Conservation (phyloP, 2,797 vertebrate genomes). For the Poliocrania exsul region DNA sequence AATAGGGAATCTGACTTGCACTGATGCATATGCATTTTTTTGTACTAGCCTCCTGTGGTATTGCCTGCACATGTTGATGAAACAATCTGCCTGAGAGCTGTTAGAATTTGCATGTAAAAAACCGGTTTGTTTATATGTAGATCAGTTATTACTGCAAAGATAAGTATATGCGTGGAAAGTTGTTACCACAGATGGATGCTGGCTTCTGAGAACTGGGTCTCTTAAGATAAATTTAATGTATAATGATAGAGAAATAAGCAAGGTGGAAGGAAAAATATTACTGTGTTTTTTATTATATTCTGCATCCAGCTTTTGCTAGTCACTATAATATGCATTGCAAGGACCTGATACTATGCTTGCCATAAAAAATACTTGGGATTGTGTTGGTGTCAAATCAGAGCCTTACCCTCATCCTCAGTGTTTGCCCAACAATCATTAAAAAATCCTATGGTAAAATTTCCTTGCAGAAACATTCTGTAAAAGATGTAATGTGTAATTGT, state of each 20-base stretch:
- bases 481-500: not conserved
- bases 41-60: not conserved
- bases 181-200: not conserved
- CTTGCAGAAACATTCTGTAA: not conserved
- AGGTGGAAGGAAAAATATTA: not conserved
- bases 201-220: not conserved
- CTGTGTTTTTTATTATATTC: not conserved
- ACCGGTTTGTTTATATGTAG: conserved; percentile 41
- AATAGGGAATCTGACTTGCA: not conserved
- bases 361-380: not conserved
- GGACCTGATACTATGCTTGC: not conserved
- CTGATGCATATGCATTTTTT: not conserved
- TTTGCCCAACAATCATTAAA: not conserved
- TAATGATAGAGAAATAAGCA: not conserved
- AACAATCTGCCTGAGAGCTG: conserved; percentile 30
- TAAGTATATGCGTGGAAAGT: not conserved
- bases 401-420: not conserved
- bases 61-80: conserved; percentile 7
- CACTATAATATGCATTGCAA: not conserved
- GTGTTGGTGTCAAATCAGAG: not conserved
- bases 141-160: conserved; percentile 16
- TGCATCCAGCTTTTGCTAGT: not conserved
- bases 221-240: not conserved
- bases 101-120: conserved; percentile 31
- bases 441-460: not conserved